A percentile compares a stretch with the other conserved stretches of the same genome.
Evolutionary conservation across 2,113 vertebrate species (phyloP).

Genomic region (Myotis lucifugus): DNA sequence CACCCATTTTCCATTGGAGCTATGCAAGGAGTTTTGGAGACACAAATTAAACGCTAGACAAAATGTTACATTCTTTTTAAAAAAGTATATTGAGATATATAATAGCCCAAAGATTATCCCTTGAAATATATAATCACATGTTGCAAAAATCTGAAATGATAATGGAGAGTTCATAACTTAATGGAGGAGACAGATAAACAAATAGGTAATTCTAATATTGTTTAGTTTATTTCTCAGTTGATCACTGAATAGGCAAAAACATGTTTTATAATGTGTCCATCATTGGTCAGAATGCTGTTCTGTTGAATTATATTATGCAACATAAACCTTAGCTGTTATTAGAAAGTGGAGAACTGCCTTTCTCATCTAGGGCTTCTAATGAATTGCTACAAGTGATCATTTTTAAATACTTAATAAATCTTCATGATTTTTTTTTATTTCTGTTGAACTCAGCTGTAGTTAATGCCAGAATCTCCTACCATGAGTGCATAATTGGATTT

Average conservation of each 20-base stretch:
- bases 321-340: not conserved
- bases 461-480: conserved; percentile 53
- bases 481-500: conserved; percentile 30
- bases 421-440: conserved; percentile 40
- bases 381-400: not conserved
- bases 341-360: not conserved
- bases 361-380: not conserved
- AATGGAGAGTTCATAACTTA: not conserved
- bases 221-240: not conserved
- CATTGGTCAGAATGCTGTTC: not conserved
- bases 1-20: not conserved
- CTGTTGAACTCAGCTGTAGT: conserved; percentile 25
- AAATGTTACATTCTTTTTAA: not conserved
- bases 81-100: no score
- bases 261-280: not conserved
- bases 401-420: conserved; percentile 13
- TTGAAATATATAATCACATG: not conserved
- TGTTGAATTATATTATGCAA: not conserved
- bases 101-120: not conserved
- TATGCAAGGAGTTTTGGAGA: not conserved
- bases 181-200: not conserved
- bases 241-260: not conserved
- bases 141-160: not conserved
- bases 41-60: conserved; percentile 5
- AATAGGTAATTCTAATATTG: not conserved